Conservation (phyloP, 2,113 vertebrate species). For the Microtus ochrogaster region DNA sequence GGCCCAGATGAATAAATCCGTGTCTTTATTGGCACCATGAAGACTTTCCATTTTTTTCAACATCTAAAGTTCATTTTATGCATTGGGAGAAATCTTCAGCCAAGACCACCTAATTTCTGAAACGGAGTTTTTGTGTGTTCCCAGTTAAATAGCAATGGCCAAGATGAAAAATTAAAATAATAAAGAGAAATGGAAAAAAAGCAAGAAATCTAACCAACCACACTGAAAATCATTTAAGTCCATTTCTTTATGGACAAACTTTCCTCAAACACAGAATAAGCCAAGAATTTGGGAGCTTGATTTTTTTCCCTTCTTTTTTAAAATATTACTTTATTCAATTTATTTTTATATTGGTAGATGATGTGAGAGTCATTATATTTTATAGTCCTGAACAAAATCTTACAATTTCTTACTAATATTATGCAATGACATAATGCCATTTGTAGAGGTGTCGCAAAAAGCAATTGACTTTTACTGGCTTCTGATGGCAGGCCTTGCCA, state of each 20-base stretch:
- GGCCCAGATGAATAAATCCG: slow-evolving; percentile 62
- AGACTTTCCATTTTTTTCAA: slow-evolving; percentile 77
- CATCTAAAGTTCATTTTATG: slow-evolving; percentile 67
- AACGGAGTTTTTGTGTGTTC: slow-evolving; percentile 78
- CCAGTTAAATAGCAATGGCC: slow-evolving; percentile 65
- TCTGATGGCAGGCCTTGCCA: slow-evolving; percentile 88
- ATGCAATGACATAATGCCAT: slow-evolving; percentile 90
- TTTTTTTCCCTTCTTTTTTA: slow-evolving; percentile 66
- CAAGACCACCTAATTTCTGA: slow-evolving; percentile 78
- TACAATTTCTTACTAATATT: slow-evolving; percentile 89
- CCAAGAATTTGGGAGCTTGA: slow-evolving; percentile 81
- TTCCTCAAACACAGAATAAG: slow-evolving; percentile 83
- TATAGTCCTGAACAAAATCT: slow-evolving; percentile 88
- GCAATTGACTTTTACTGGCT: slow-evolving; percentile 90
- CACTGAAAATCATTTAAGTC: slow-evolving; percentile 76
- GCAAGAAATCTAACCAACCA: slow-evolving; percentile 39
- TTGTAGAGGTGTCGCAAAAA: slow-evolving; percentile 88
- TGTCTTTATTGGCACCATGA: slow-evolving; percentile 62
- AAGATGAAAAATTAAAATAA: slow-evolving; percentile 74
- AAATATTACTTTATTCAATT: slow-evolving; percentile 81
- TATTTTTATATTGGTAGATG: slow-evolving; percentile 85
- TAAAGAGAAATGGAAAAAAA: slow-evolving; percentile 21
- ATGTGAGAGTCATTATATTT: slow-evolving; percentile 89
- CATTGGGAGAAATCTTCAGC: slow-evolving; percentile 66
- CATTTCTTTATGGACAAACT: slow-evolving; percentile 71